These are phyloP conservation scores for Hoplodrina ambigua DNA, from an alignment of 2,888 invertebrate genomes.

Conservation along the genomic window DNA sequence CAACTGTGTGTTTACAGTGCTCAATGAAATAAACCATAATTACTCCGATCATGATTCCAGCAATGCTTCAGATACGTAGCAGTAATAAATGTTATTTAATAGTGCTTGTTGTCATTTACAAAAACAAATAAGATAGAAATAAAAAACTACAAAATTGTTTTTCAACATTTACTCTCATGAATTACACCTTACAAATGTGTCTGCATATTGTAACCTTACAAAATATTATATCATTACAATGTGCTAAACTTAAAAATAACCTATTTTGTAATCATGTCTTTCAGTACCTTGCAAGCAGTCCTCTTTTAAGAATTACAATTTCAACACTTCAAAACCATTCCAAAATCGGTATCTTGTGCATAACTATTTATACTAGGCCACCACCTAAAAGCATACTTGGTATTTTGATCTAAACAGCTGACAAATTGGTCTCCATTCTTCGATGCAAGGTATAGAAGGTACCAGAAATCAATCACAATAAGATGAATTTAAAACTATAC, in stretches of 20 bases:
- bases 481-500: conserved; percentile 63
- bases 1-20: conserved; percentile 80
- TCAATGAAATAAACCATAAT: conserved; percentile 77
- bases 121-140: conserved; percentile 31
- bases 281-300: conserved; percentile 87
- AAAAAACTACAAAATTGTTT: conserved; percentile 69
- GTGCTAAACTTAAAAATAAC: conserved; percentile 89
- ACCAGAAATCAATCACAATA: conserved; percentile 66
- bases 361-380: conserved; percentile 76
- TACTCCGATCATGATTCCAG: conserved; percentile 49
- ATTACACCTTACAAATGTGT: conserved; percentile 90
- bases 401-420: conserved; percentile 59
- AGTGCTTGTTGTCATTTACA: conserved; percentile 8
- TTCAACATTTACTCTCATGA: conserved; percentile 90
- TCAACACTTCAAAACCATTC: conserved; percentile 59
- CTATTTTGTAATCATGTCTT: conserved; percentile 87
- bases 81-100: conserved; percentile 12
- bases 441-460: conserved; percentile 71
- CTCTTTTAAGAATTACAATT: conserved; percentile 72
- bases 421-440: conserved; percentile 60
- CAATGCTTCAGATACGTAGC: conserved; percentile 50
- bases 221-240: conserved; percentile 87
- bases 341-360: conserved; percentile 76
- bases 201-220: conserved; percentile 89
- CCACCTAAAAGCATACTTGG: conserved; percentile 71